Base-by-base conservation (phyloP, 2,888 invertebrate species). In the Callimorpha dominula region DNA sequence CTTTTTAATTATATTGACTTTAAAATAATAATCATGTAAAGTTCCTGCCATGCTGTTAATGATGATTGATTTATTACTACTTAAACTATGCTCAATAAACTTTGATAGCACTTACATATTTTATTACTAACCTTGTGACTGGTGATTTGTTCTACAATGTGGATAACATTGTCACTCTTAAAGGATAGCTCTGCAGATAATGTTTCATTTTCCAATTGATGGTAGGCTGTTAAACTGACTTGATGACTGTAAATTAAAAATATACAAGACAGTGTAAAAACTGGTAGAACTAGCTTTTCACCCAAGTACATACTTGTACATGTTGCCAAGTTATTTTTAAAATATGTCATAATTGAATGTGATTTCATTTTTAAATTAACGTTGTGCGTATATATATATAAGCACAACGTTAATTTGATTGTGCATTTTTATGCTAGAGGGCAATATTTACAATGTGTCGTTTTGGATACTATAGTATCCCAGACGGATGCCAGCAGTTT, bases 191-290 rank as follows among this genome's bases (percentile, higher is more conserved):
- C 97, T 50, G 98, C 97, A 87, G 97, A 97, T n/a, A 99, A 91
- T 0, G 98, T 98, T 93, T 99, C 99, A 91, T 97, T 98, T 90
- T 99, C 98, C 54, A 99, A 97, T 92, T 98, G 97, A 86, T 98
- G 97, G 87, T 97, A 98, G 68, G 98, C 97, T 72, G 97, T 90
- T 60, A 98, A 95, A 83, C 97, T 97, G 76, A 98, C 96, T 87
- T 97, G 97, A 77, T 96, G 96, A 20, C 97, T 97, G 93, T 85
- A 85, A 74, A 73, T 50, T 6, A 68, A 73, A 69, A 2, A 69
- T 31, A 65, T 42, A 20, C 6, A 50, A 65, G 7, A 46, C 43
- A 46, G 9, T 46, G 43, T 46, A 31, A 31, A 31, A 31, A 31
- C 31, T 31, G 31, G 31, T 31, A 31, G 31, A 31, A 31, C 31